These are phyloP conservation scores for Onychomys arenicola DNA, from an alignment of 2,797 vertebrate species.

Conservation along the genomic window DNA sequence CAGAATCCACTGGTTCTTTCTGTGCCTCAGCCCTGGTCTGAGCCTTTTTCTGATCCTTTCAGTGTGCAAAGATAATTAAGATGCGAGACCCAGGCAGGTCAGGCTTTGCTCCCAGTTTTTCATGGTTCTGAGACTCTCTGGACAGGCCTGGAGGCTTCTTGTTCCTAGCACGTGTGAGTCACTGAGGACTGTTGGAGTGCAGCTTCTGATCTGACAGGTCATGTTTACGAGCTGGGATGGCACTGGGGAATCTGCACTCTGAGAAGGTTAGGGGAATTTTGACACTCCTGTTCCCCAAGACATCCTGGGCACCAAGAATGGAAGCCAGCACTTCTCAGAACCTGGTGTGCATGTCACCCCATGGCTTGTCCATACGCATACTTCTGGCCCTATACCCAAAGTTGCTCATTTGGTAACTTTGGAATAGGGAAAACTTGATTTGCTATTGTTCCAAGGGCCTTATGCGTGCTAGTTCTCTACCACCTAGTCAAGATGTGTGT, in stretches of 20 bases:
- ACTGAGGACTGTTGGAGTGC: not conserved
- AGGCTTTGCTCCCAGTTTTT: not conserved
- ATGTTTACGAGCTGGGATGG: not conserved
- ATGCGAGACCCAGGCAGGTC: not conserved
- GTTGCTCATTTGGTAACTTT: not conserved
- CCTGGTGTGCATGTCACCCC: not conserved
- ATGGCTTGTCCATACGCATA: not conserved
- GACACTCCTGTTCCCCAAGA: not conserved
- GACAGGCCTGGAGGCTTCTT: not conserved
- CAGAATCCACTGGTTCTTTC: not conserved
- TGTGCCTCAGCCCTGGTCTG: not conserved
- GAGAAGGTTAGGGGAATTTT: not conserved
- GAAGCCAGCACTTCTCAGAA: not conserved
- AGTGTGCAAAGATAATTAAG: not conserved
- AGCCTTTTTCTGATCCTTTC: not conserved
- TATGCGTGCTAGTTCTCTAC: not conserved
- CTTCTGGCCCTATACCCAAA: not conserved
- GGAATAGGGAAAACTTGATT: not conserved
- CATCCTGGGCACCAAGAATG: not conserved
- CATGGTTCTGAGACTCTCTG: not conserved
- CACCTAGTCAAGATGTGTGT: not conserved
- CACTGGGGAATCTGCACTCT: not conserved
- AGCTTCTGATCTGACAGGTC: not conserved
- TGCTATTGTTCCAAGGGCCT: not conserved
- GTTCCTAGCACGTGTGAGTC: not conserved